Evolutionary conservation across 2,797 vertebrate species (phyloP).

Genomic region (Loris lydekkerianus): DNA sequence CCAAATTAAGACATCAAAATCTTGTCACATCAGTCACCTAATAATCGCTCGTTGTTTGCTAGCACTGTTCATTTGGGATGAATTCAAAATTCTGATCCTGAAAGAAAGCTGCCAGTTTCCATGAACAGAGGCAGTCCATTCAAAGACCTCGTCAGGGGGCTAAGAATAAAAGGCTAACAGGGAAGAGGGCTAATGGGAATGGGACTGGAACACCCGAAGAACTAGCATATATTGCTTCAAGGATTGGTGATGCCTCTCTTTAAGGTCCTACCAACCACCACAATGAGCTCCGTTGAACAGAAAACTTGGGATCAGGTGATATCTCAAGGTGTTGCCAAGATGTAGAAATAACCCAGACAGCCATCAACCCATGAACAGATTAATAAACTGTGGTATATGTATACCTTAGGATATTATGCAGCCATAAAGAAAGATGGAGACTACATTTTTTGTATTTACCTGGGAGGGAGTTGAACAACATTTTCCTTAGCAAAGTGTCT

Average conservation of each 20-base stretch:
- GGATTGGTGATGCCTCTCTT: neutral
- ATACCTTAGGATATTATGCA: no score
- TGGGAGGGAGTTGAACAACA: no score
- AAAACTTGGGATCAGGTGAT: no score
- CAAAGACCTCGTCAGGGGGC: neutral
- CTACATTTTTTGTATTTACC: no score
- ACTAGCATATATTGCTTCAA: neutral
- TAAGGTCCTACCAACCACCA: neutral
- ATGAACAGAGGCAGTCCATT: slow-evolving; percentile 21
- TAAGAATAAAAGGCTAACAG: neutral
- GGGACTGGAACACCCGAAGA: neutral
- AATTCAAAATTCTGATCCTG: slow-evolving; percentile 70
- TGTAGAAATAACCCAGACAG: no score
- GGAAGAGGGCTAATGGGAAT: neutral
- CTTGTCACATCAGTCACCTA: slow-evolving; percentile 82
- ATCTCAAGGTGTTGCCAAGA: no score
- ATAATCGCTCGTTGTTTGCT: slow-evolving; percentile 81
- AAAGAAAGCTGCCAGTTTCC: slow-evolving; percentile 75
- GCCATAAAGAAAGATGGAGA: no score
- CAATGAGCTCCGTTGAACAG: neutral
- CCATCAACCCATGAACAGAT: no score
- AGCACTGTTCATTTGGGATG: slow-evolving; percentile 74
- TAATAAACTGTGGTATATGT: no score
- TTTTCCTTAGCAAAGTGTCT: no score
- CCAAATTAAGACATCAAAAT: slow-evolving; percentile 85